A percentile compares a stretch with the other conserved stretches of the same genome.
phyloP scores from a whole-genome alignment of 2,113 vertebrate genomes.

The Pterophyllum scalare region DNA sequence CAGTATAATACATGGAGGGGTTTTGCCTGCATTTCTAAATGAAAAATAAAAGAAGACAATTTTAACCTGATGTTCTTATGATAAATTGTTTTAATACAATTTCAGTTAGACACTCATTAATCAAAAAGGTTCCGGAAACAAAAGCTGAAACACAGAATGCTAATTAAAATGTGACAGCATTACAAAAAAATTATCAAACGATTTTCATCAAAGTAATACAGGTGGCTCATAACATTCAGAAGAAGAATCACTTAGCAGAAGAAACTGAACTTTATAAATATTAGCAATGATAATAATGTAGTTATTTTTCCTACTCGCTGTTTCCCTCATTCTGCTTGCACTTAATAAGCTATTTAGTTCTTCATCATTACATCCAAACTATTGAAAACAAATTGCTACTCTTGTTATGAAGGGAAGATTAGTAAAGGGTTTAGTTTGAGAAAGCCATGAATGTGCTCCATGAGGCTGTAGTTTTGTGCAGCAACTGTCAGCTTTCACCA shows the following conservation, averaged over 20 bases:
- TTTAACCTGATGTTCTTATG: neutral
- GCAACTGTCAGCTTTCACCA: slow-evolving; percentile 30
- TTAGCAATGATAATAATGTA: neutral
- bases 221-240: neutral
- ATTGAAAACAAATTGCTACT: slow-evolving; percentile 27
- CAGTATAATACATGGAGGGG: neutral
- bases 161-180: slow-evolving; percentile 8
- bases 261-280: slow-evolving; percentile 1
- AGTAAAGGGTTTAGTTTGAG: slow-evolving; percentile 15
- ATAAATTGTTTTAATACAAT: slow-evolving; percentile 1
- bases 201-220: slow-evolving; percentile 20
- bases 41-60: neutral
- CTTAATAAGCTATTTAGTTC: slow-evolving; percentile 28
- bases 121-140: neutral
- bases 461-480: slow-evolving; percentile 29
- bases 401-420: slow-evolving; percentile 18
- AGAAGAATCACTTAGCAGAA: neutral
- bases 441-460: slow-evolving; percentile 21
- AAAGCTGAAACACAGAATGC: neutral
- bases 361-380: slow-evolving; percentile 12
- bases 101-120: neutral
- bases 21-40: neutral
- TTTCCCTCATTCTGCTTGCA: slow-evolving; percentile 7
- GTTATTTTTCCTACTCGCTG: neutral
- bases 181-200: neutral